phyloP scores from a whole-genome alignment of 30 jellyfish, hydroid and myxozoan species.

The Turritopsis rubra region DNA sequence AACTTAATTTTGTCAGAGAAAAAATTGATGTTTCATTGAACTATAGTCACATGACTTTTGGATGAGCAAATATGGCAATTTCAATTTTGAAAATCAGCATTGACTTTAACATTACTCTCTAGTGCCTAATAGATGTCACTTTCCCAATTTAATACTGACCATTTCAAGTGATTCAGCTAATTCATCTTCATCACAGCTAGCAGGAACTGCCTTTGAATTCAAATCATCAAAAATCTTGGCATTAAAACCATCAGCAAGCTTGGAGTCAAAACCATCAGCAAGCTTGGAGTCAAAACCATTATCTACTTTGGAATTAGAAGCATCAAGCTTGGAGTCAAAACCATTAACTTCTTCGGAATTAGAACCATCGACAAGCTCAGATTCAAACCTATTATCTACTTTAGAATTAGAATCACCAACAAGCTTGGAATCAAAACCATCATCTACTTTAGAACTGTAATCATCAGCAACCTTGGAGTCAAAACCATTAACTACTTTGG shows the following conservation, averaged over 20 bases:
- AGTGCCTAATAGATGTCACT: background rate
- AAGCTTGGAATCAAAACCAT: background rate
- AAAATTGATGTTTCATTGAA: background rate
- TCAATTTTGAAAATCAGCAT: background rate
- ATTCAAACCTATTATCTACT: background rate
- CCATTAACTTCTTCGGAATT: background rate
- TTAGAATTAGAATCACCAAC: background rate
- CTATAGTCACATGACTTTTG: background rate
- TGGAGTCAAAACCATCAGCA: background rate
- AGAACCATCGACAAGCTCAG: background rate
- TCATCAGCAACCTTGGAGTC: no score
- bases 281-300: background rate
- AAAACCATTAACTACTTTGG: background rate
- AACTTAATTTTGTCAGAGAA: background rate
- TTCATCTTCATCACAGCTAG: background rate
- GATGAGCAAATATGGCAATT: background rate
- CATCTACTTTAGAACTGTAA: background rate
- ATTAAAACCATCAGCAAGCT: background rate
- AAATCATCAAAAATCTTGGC: background rate
- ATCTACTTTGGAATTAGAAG: background rate
- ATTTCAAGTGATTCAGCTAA: background rate
- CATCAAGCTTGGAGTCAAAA: background rate
- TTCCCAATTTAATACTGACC: background rate
- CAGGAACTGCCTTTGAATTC: background rate
- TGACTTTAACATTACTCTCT: no score